Conservation (phyloP, 2,113 vertebrate genomes). For the Syngnathoides biaculeatus region DNA sequence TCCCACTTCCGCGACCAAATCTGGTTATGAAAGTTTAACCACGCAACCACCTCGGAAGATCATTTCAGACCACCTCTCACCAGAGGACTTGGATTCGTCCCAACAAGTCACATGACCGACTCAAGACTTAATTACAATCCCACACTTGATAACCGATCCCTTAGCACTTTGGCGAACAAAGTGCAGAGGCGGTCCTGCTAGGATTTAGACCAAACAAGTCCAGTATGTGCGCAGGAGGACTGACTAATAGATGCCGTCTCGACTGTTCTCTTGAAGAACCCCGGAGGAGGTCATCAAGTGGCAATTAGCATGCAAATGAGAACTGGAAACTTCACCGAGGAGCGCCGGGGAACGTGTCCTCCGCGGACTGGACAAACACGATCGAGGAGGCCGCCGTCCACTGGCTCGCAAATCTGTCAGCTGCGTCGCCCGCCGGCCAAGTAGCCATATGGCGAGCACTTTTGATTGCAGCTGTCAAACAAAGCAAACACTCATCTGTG, state of each 20-base stretch:
- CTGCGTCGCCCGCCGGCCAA: background rate
- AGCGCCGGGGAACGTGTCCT: background rate
- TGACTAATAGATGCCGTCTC: background rate
- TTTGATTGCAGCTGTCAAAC: background rate
- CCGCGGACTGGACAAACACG: background rate
- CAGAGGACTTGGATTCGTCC: background rate
- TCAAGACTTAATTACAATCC: background rate
- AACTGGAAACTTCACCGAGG: background rate
- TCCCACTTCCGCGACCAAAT: background rate
- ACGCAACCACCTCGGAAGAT: background rate
- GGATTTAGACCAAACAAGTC: background rate
- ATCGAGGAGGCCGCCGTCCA: background rate
- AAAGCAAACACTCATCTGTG: background rate
- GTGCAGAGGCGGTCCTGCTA: background rate
- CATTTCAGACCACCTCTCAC: background rate
- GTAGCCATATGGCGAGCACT: background rate
- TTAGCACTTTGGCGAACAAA: background rate
- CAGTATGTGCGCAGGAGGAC: background rate
- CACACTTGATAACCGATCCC: background rate
- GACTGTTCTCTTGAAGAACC: background rate
- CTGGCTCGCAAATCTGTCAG: background rate
- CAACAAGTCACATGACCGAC: background rate
- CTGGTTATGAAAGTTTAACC: background rate
- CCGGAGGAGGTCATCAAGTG: background rate
- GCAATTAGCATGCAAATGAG: background rate